Conservation (phyloP, 2,797 vertebrate species). For the Brachymystax lenok region DNA sequence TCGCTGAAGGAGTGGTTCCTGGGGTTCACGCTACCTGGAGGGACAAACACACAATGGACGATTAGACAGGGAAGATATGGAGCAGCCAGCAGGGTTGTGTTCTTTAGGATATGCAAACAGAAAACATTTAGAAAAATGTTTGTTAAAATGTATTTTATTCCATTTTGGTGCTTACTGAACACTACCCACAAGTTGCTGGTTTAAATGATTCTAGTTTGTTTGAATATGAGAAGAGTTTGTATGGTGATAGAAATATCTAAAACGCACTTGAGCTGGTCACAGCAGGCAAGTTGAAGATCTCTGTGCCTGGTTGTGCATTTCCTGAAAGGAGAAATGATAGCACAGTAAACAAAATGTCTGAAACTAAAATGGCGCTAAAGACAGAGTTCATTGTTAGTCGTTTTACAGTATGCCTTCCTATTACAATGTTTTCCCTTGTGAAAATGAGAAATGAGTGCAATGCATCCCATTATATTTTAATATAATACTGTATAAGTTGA, state of each 20-base stretch:
- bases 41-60: constrained; percentile 34
- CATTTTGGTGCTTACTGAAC: too few relatives aligned
- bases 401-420: constrained; percentile 1
- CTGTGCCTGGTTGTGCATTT: constrained; percentile 95
- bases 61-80: too few relatives aligned
- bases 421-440: background rate
- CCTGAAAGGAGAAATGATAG: constrained; percentile 76
- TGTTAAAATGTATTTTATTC: too few relatives aligned
- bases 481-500: background rate
- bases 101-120: too few relatives aligned
- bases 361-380: background rate
- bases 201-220: background rate
- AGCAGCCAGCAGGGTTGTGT: too few relatives aligned
- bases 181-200: background rate
- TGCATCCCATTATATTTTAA: background rate
- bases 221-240: background rate
- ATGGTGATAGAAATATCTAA: background rate
- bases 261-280: constrained; percentile 94
- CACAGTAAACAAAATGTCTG: constrained; percentile 9
- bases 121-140: too few relatives aligned
- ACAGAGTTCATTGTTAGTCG: background rate
- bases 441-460: background rate
- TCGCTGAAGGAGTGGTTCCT: constrained; percentile 94
- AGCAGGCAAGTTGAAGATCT: constrained; percentile 98
- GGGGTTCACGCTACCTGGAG: constrained; percentile 86